Conservation (phyloP, 1,140 invertebrate species). For the Notospermus geniculatus region DNA sequence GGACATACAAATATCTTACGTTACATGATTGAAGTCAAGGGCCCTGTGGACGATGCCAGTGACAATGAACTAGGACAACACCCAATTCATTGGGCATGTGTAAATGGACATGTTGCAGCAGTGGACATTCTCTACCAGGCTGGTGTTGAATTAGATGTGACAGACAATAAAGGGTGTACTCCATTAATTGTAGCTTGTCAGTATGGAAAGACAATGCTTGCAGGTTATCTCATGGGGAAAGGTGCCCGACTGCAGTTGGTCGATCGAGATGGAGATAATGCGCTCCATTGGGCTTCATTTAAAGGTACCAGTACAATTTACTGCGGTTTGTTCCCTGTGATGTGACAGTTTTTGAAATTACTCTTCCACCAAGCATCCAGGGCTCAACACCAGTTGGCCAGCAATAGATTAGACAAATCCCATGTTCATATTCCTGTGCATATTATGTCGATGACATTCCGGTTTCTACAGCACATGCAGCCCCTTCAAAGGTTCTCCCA, state of each 20-base stretch:
- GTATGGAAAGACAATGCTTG: slow-evolving; percentile 85
- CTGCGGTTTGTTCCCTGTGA: no score
- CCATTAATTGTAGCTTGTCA: slow-evolving; percentile 89
- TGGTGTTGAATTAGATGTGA: slow-evolving; percentile 84
- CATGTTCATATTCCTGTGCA: no score
- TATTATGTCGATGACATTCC: no score
- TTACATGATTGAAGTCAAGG: slow-evolving; percentile 77
- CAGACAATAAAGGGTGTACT: slow-evolving; percentile 86
- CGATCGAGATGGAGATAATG: slow-evolving; percentile 89
- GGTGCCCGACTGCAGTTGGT: slow-evolving; percentile 78
- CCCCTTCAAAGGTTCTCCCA: no score
- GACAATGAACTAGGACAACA: slow-evolving; percentile 81
- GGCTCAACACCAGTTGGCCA: no score
- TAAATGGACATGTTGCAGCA: slow-evolving; percentile 76
- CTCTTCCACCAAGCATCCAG: no score
- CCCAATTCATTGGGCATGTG: slow-evolving; percentile 90
- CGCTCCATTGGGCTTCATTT: slow-evolving; percentile 89
- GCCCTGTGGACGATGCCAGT: slow-evolving; percentile 80
- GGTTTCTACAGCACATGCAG: no score
- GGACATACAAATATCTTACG: slow-evolving; percentile 62
- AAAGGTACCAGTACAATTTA: no score
- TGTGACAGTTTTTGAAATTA: no score
- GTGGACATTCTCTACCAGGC: slow-evolving; percentile 76
- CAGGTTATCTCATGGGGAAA: slow-evolving; percentile 84
- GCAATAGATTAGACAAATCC: no score